phyloP scores from a whole-genome alignment of 2,797 vertebrate species.

The Lagodon rhomboides region DNA sequence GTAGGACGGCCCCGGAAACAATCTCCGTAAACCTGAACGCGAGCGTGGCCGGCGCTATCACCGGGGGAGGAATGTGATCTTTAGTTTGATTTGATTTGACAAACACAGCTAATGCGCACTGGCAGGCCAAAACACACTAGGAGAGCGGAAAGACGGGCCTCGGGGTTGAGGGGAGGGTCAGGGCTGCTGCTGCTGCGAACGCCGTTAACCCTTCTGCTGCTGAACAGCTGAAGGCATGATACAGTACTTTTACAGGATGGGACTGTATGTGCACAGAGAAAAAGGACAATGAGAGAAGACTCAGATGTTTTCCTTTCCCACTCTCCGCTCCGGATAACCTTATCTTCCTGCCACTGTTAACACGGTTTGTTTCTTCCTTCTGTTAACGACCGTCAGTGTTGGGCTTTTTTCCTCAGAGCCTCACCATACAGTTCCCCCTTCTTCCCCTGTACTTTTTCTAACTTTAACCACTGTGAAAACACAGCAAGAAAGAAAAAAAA shows the following conservation, averaged over 20 bases:
- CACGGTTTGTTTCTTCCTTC: neutral
- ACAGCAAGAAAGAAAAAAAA: constrained; percentile 9
- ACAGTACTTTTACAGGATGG: constrained; percentile 21
- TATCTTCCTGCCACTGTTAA: constrained; percentile 62
- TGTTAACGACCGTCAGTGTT: constrained; percentile 10
- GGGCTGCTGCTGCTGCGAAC: constrained; percentile 43
- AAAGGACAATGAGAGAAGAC: constrained; percentile 35
- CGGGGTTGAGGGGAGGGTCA: constrained; percentile 64
- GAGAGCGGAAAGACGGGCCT: constrained; percentile 70
- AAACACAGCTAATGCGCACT: constrained; percentile 69
- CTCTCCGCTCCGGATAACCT: constrained; percentile 62
- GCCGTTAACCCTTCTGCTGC: constrained; percentile 68
- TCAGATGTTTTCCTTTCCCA: constrained; percentile 55
- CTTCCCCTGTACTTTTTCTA: constrained; percentile 22
- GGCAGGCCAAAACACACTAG: constrained; percentile 72
- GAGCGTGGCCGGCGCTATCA: constrained; percentile 56
- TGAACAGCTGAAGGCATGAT: neutral
- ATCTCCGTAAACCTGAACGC: constrained; percentile 45
- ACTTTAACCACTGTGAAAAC: constrained; percentile 32
- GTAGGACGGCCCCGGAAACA: neutral
- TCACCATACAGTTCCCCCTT: neutral
- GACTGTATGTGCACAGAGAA: neutral
- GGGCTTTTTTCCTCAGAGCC: constrained; percentile 2
- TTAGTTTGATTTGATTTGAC: constrained; percentile 78
- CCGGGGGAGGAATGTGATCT: constrained; percentile 64